phyloP scores from a whole-genome alignment of 2,888 invertebrate species.

The Lepidocyrtinus sp. region DNA sequence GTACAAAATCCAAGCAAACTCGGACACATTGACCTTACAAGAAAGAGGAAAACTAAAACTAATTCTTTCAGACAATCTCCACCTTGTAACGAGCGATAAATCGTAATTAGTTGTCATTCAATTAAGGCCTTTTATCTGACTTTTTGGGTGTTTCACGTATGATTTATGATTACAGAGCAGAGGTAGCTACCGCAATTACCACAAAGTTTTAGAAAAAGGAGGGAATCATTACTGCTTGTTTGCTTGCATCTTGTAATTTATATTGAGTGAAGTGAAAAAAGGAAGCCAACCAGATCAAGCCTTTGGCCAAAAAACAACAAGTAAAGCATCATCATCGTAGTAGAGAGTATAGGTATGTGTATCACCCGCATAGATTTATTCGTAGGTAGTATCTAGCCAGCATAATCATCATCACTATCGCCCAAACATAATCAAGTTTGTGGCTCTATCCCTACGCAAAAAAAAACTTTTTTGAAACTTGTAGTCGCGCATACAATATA shows the following conservation, averaged over 20 bases:
- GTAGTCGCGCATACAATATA: not conserved
- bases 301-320: not conserved
- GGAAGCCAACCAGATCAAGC: not conserved
- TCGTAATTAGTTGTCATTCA: slow-evolving; percentile 63
- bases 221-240: not conserved
- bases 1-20: too few species aligned
- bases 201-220: slow-evolving; percentile 11
- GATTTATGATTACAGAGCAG: slow-evolving; percentile 51
- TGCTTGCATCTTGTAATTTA: not conserved
- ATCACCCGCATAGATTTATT: too few species aligned
- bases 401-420: too few species aligned
- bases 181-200: slow-evolving; percentile 12
- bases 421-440: slow-evolving; percentile 2
- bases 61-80: slow-evolving; percentile 50
- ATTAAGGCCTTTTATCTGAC: slow-evolving; percentile 58
- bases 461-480: slow-evolving; percentile 4
- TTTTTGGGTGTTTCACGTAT: slow-evolving; percentile 56
- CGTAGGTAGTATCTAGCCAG: too few species aligned
- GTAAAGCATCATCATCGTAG: not conserved
- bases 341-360: too few species aligned
- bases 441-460: too few species aligned
- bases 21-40: too few species aligned
- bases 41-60: too few species aligned
- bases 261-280: not conserved
- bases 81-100: slow-evolving; percentile 55